Base-by-base conservation (phyloP, 1,140 invertebrate species). In the Harlomillsia oculata region DNA sequence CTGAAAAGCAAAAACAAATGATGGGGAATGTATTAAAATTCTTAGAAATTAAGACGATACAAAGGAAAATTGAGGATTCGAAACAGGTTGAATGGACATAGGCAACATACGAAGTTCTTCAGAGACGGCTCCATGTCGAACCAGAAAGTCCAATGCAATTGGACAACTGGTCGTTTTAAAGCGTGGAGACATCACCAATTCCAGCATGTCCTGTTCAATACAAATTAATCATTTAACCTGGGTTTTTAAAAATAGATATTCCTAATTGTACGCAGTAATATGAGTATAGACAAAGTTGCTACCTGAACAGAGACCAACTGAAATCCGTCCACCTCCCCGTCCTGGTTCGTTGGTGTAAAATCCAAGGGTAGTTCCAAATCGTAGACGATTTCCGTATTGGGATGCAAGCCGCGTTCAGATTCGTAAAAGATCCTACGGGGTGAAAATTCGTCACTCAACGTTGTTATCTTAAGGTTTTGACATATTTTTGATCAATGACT, bases 111-210 rank as follows among this genome's bases (percentile, higher is more conserved):
- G 87, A 74, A 85, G 87, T 70, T 94, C 89, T 28, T 87, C 80
- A 56, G 82, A 87, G 32, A 96, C 83, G 49, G 85, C 78, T 45
- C 89, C 89, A 72, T 89, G 88, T 68, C 91, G 78, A 63, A 95
- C 85, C 57, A 95, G 76, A 72, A 95, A 96, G 72, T 95, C 90
- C 60, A 95, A 74, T 6, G 87, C 81, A 16, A 94, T 85, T 30
- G 90, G 85, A 52, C 84, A 85, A 69, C 88, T 90, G 11, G 91
- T 95, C 3, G 88, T 90, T 73, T 96, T 96, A 68, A 94, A 95
- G 62, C 89, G 82, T 2, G 82, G 76, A 23, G 9, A 9, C 13
- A 48, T 21, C 29, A 48, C 5, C 0, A 21, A 6, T 11, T 32
- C 45, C 13, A 48, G 28, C 11, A 20, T 30, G 8, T 48, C 45